These are phyloP conservation scores for Phalacrocorax brasilianus DNA, from an alignment of 2,113 vertebrate species.

Conservation along the genomic window DNA sequence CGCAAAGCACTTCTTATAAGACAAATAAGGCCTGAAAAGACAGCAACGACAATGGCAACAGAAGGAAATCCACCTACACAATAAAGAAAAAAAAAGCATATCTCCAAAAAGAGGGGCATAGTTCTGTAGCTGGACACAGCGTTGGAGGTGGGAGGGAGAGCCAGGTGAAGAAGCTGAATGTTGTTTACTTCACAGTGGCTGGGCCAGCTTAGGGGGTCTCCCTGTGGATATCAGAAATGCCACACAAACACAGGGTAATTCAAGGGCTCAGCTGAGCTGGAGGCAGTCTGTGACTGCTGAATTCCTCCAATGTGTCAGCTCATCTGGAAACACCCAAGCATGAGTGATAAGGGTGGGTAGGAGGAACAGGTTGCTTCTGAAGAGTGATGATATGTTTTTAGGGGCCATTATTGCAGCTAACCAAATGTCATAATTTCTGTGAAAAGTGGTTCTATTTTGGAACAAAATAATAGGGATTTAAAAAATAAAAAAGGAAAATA, in stretches of 20 bases:
- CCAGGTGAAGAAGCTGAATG: not conserved
- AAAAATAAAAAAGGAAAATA: fast-evolving
- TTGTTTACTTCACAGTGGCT: not conserved
- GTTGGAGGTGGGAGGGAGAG: fast-evolving
- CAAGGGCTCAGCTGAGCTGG: not conserved
- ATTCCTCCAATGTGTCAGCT: not conserved
- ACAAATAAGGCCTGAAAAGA: not conserved
- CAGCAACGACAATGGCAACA: not conserved
- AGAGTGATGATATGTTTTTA: not conserved
- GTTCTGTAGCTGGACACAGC: not conserved
- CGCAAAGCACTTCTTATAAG: not conserved
- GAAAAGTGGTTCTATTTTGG: not conserved
- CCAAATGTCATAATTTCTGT: not conserved
- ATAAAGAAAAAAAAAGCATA: fast-evolving
- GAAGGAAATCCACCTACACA: not conserved
- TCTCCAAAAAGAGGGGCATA: not conserved
- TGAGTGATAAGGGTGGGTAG: not conserved
- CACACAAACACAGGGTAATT: not conserved
- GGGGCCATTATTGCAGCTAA: not conserved
- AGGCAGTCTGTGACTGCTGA: not conserved
- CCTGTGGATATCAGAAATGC: not conserved
- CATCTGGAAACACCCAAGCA: not conserved
- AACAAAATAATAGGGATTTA: not conserved
- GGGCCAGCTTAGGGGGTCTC: not conserved
- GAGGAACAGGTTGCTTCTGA: not conserved